A percentile compares a stretch with the other conserved stretches of the same genome.
phyloP scores from a whole-genome alignment of 2,888 invertebrate species.

The Criorhina ranunculi region DNA sequence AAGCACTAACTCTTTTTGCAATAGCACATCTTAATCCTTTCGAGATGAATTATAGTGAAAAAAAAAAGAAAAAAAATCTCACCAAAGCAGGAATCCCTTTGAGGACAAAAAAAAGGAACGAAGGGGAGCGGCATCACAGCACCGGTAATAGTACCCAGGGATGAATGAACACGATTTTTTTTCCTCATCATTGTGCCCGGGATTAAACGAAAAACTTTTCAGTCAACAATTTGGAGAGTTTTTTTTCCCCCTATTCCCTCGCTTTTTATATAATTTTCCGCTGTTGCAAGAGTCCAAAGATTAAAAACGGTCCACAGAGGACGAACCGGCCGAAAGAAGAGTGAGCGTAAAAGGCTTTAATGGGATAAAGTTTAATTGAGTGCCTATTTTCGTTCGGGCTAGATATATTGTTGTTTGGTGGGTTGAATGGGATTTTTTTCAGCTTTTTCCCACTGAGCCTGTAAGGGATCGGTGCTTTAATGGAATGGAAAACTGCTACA shows the following conservation, averaged over 20 bases:
- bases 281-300: conserved; percentile 15
- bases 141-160: conserved; percentile 6
- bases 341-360: conserved; percentile 58
- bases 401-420: conserved; percentile 53
- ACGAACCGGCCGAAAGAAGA: conserved; percentile 13
- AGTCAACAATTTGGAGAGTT: conserved; percentile 61
- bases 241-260: not conserved
- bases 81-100: conserved; percentile 42
- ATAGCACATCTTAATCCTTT: conserved; percentile 49
- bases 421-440: conserved; percentile 10
- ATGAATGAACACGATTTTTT: conserved; percentile 61
- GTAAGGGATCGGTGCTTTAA: conserved; percentile 28
- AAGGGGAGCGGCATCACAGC: not conserved
- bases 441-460: conserved; percentile 1
- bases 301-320: conserved; percentile 30
- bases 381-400: conserved; percentile 55
- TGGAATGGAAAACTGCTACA: conserved; percentile 50
- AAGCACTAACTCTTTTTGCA: conserved; percentile 2
- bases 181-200: conserved; percentile 37
- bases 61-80: too few relatives aligned
- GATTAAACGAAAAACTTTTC: conserved; percentile 65
- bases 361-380: conserved; percentile 69
- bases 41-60: conserved; percentile 44
- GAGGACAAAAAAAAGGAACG: conserved; percentile 14
- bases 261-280: conserved; percentile 21